phyloP scores from a whole-genome alignment of 1,140 invertebrate species.

The Zaprionus gabonicus region DNA sequence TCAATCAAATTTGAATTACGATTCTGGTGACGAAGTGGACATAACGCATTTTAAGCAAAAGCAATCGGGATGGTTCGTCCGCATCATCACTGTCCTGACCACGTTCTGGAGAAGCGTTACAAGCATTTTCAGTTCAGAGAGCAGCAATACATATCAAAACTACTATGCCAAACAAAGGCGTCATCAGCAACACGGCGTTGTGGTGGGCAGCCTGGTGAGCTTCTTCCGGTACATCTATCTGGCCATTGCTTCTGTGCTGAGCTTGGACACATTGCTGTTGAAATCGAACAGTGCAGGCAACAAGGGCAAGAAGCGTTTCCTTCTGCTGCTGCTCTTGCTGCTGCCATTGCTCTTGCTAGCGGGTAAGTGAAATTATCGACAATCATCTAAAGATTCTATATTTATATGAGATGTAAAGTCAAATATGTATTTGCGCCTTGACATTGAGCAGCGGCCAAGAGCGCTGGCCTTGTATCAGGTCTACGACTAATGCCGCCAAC shows the following conservation, averaged over 20 bases:
- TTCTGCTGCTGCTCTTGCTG: conserved; percentile 83
- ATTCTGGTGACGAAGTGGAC: conserved; percentile 79
- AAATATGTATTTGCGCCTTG: conserved; percentile 50
- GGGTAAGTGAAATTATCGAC: conserved; percentile 82
- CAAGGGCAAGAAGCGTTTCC: conserved; percentile 77
- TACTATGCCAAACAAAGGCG: conserved; percentile 50
- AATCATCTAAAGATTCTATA: not conserved
- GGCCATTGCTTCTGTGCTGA: conserved; percentile 82
- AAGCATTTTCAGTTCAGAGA: conserved; percentile 43
- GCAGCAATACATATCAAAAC: conserved; percentile 56
- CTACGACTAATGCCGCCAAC: conserved; percentile 11
- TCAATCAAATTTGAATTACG: conserved; percentile 59
- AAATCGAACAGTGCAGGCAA: conserved; percentile 68
- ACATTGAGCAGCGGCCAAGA: conserved; percentile 34
- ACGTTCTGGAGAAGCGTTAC: conserved; percentile 60
- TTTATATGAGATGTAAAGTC: conserved; percentile 46
- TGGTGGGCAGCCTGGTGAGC: conserved; percentile 53
- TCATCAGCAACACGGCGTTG: conserved; percentile 42
- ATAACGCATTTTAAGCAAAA: conserved; percentile 39
- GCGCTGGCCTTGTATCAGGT: conserved; percentile 43
- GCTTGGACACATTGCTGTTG: conserved; percentile 85
- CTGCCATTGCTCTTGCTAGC: conserved; percentile 85
- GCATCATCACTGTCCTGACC: conserved; percentile 62
- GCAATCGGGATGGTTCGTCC: conserved; percentile 60
- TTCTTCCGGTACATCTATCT: conserved; percentile 69